phyloP scores from a whole-genome alignment of 2,797 vertebrate genomes.

The Muscicapa striata region DNA sequence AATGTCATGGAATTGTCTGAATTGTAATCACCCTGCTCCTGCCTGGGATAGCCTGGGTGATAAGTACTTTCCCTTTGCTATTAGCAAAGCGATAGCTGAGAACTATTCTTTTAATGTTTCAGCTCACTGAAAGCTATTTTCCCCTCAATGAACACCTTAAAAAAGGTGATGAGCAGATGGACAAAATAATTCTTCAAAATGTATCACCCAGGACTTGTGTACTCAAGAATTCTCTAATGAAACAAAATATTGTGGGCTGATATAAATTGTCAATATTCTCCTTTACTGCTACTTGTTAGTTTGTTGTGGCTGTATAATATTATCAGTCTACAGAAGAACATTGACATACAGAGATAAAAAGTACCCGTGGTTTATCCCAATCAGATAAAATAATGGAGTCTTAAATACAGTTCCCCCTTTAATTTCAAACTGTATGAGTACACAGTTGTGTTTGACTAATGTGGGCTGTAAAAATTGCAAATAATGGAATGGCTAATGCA shows the following conservation, averaged over 20 bases:
- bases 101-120: background rate
- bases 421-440: background rate
- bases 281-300: background rate
- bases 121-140: conserved; percentile 5
- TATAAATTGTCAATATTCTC: background rate
- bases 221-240: background rate
- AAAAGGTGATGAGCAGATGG: background rate
- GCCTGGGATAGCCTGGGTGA: background rate
- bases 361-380: background rate
- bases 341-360: conserved; percentile 10
- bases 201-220: background rate
- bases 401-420: background rate
- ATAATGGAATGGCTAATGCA: background rate
- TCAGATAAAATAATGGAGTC: conserved; percentile 24
- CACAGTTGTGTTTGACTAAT: background rate
- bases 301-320: background rate
- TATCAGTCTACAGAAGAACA: background rate
- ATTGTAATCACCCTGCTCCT: background rate
- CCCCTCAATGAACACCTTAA: background rate
- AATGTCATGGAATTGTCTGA: background rate
- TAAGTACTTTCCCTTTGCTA: conserved; percentile 11
- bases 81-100: conserved; percentile 14
- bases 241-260: background rate
- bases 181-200: background rate
- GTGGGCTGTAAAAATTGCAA: background rate